Evolutionary conservation across 2,888 invertebrate species (phyloP).

Genomic region (Leptopilina myrica): DNA sequence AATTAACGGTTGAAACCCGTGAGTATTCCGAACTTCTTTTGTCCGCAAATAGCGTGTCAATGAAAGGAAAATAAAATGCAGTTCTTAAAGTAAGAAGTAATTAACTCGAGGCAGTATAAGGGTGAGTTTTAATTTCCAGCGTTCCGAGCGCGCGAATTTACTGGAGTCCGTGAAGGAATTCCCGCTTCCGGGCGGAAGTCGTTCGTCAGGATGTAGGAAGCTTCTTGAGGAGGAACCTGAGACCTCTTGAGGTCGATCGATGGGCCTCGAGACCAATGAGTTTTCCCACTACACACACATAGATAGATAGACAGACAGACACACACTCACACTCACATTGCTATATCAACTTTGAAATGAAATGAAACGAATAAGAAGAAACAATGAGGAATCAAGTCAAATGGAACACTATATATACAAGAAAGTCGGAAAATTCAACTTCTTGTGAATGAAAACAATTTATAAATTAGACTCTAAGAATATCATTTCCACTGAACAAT

Average conservation of each 20-base stretch:
- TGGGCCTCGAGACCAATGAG: constrained; percentile 38
- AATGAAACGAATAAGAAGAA: neutral
- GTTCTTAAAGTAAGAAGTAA: constrained; percentile 41
- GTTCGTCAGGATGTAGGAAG: constrained; percentile 41
- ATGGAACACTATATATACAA: constrained; percentile 3
- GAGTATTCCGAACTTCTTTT: constrained; percentile 21
- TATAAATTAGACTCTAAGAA: neutral
- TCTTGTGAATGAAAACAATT: neutral
- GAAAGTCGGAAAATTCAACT: neutral
- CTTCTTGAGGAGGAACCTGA: constrained; percentile 41
- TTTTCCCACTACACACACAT: constrained; percentile 9
- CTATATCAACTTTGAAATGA: neutral
- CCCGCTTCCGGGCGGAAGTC: constrained; percentile 39
- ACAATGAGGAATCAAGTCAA: neutral
- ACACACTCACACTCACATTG: too few species aligned
- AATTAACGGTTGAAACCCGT: constrained; percentile 29
- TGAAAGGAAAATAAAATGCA: constrained; percentile 37
- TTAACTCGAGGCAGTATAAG: constrained; percentile 36
- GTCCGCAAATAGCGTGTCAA: constrained; percentile 37
- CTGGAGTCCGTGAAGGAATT: constrained; percentile 39
- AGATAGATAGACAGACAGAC: too few species aligned
- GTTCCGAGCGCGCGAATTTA: constrained; percentile 40
- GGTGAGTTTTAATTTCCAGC: constrained; percentile 40
- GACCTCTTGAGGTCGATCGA: constrained; percentile 40
- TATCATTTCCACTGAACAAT: too few species aligned